These are phyloP conservation scores for Sminthopsis crassicaudata DNA, from an alignment of 2,113 vertebrate species.

Conservation along the genomic window DNA sequence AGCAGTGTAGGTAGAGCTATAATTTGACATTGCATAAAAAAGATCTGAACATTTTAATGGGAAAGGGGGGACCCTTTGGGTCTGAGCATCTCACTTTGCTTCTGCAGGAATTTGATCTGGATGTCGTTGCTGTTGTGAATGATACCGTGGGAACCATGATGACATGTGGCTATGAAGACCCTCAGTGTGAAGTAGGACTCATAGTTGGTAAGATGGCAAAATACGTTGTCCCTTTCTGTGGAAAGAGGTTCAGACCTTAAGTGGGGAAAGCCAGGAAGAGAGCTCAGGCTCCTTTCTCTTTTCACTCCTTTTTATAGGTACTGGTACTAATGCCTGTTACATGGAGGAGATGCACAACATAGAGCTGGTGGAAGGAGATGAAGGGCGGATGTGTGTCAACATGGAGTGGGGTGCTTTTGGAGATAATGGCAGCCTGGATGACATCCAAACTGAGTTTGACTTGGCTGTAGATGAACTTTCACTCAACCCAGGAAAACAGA, in stretches of 20 bases:
- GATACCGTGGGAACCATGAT: conserved; percentile 99
- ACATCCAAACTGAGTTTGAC: conserved; percentile 92
- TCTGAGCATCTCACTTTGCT: background rate
- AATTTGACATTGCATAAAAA: background rate
- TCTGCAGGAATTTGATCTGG: conserved; percentile 94
- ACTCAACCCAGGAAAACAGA: conserved; percentile 92
- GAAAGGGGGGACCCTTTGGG: background rate
- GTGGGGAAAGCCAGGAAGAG: accelerated
- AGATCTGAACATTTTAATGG: background rate
- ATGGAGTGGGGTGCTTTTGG: conserved; percentile 99
- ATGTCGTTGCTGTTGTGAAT: conserved; percentile 95
- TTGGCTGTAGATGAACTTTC: conserved; percentile 90
- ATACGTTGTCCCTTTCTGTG: background rate
- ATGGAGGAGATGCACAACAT: conserved; percentile 98
- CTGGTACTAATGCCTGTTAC: conserved; percentile 96
- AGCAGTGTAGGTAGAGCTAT: background rate
- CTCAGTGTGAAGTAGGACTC: conserved; percentile 94
- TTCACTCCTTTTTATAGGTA: conserved; percentile 84
- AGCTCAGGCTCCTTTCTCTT: background rate
- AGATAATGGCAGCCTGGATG: conserved; percentile 91
- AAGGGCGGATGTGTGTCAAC: conserved; percentile 96
- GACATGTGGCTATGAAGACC: conserved; percentile 96
- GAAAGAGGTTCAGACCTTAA: accelerated
- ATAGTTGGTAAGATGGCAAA: conserved; percentile 90
- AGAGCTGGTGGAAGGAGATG: conserved; percentile 92